Conservation (phyloP, 2,113 vertebrate species). For the Sterrhoptilus dennistouni region DNA sequence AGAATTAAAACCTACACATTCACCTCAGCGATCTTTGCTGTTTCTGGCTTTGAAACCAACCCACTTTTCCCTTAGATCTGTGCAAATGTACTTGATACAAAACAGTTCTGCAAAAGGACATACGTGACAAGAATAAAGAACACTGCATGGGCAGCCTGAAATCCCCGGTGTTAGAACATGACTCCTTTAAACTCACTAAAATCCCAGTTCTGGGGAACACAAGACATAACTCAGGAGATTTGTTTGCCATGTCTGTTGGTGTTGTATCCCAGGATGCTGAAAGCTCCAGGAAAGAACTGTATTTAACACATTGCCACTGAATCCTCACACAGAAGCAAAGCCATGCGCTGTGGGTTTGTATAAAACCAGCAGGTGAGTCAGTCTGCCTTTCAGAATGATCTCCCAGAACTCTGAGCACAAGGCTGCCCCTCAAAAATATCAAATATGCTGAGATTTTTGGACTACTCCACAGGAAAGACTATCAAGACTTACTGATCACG, state of each 20-base stretch:
- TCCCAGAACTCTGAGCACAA: background rate
- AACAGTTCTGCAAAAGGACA: background rate
- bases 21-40: background rate
- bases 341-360: background rate
- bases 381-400: background rate
- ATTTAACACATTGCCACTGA: background rate
- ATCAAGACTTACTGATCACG: conserved; percentile 80
- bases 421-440: background rate
- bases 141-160: background rate
- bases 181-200: background rate
- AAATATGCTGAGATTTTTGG: background rate
- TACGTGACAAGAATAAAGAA: background rate
- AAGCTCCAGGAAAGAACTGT: background rate
- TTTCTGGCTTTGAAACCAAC: conserved; percentile 17
- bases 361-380: rapidly evolving
- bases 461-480: background rate
- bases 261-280: background rate
- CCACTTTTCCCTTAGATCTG: background rate
- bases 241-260: background rate
- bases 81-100: background rate
- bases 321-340: background rate
- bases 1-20: background rate
- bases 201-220: background rate
- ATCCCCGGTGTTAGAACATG: rapidly evolving
- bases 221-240: background rate